Base-by-base conservation (phyloP, 2,797 vertebrate species). In the Lutjanus campechanus region DNA sequence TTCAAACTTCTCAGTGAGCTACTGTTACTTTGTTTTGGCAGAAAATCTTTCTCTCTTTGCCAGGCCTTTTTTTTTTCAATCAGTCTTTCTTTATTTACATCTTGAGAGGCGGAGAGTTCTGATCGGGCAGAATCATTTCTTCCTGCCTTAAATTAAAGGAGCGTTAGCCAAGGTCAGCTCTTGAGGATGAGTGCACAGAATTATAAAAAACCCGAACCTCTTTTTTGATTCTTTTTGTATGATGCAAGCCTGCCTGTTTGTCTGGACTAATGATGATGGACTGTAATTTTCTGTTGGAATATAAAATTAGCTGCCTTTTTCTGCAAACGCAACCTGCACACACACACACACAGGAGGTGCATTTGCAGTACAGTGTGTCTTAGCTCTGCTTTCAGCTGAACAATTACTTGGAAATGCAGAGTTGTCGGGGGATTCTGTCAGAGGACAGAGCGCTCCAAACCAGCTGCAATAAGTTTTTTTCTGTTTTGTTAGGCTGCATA, bases 271-370 rank as follows among this genome's bases (percentile, higher is more conserved):
- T 85, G 83, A 82, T 88, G 81, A 88, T 80, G 71, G 75, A 76
- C 77, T 77, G 79, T 87, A 69, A 90, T 90, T 93, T 89, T 84
- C 77, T 85, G 73, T 55, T 68, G 53, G 54, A 78, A 84, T 87
- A 78, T 68, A 83, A 77, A 87, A 87, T 89, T 71, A 89, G 84
- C 67, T 56, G 60, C 76, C 64, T 68, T 65, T 66, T 56, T 73
- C 74, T 87, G 51, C 60, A 70, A 76, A 87, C 77, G 53, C 68
- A 66, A 41, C 55, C 66, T 44, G 68, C n/a, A n/a, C n/a, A n/a
- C n/a, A n/a, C n/a, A n/a, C 76, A 66, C 63, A 68, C 65, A 85
- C 76, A 59, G 51, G 54, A 75, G 69, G 76, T 73, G 63, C 70
- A 71, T 81, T 69, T 78, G 61, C 49, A 65, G 71, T 49, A 78